phyloP scores from a whole-genome alignment of 2,113 vertebrate genomes.

The Colius striatus region DNA sequence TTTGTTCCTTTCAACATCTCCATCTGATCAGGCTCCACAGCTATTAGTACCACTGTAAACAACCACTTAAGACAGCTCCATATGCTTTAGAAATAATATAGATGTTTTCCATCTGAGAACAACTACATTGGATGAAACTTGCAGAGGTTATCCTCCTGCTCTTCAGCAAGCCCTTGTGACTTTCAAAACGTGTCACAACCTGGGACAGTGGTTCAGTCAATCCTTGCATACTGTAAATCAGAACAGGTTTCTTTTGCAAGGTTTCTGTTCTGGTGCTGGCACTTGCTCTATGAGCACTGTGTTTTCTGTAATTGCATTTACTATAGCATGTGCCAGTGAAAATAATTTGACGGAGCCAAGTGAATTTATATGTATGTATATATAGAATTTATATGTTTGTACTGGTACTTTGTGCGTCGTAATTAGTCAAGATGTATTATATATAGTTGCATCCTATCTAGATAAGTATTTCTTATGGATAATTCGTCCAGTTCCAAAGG shows the following conservation, averaged over 20 bases:
- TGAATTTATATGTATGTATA: neutral
- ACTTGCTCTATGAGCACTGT: neutral
- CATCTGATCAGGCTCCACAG: neutral
- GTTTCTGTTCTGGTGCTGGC: neutral
- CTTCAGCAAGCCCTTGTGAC: neutral
- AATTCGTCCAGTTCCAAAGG: neutral
- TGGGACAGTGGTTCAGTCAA: neutral
- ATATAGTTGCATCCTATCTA: neutral
- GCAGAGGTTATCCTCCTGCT: neutral
- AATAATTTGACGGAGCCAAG: neutral
- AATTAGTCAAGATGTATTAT: neutral
- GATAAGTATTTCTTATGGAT: neutral
- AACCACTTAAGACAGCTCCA: constrained; percentile 10
- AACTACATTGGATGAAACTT: neutral
- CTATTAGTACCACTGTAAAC: constrained; percentile 45
- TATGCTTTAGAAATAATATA: constrained; percentile 36
- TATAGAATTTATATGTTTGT: neutral
- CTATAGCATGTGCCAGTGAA: neutral
- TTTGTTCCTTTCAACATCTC: constrained; percentile 49
- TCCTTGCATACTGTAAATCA: neutral
- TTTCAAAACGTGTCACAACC: accelerated
- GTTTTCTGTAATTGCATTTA: neutral
- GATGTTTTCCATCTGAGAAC: neutral
- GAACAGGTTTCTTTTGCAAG: neutral
- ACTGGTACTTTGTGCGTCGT: neutral